Conservation (phyloP, 1,140 invertebrate species). For the Meloidogyne chitwoodi region DNA sequence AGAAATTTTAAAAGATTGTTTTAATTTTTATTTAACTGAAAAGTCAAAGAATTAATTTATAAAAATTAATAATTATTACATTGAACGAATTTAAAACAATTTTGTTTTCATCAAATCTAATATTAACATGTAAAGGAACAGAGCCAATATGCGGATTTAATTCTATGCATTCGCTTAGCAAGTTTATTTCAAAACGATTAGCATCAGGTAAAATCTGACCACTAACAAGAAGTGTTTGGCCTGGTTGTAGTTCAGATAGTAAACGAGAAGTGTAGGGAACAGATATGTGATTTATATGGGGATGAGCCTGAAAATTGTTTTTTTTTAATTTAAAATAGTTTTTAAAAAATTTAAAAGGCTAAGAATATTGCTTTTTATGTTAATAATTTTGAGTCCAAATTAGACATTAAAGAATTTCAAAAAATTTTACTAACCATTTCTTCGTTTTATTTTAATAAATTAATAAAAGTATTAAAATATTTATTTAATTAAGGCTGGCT, state of each 20-base stretch:
- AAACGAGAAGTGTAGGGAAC: conserved; percentile 25
- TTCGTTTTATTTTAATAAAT: no score
- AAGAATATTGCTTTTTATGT: no score
- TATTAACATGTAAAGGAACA: conserved; percentile 35
- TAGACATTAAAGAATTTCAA: no score
- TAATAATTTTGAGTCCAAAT: no score
- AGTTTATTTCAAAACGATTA: conserved; percentile 34
- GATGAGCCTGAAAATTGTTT: background rate
- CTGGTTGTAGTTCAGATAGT: conserved; percentile 22
- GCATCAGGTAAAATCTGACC: conserved; percentile 16
- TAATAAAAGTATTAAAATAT: no score
- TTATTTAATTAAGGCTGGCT: no score
- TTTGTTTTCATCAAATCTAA: conserved; percentile 44
- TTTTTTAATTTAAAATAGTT: background rate
- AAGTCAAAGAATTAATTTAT: background rate
- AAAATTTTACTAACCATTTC: no score
- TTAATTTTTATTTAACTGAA: background rate
- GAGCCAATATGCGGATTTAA: conserved; percentile 27
- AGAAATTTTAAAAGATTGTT: no score
- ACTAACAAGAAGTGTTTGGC: conserved; percentile 26
- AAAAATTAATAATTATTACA: no score
- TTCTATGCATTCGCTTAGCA: conserved; percentile 21
- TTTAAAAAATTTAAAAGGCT: background rate
- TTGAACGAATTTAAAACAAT: conserved; percentile 41
- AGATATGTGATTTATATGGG: background rate